These are phyloP conservation scores for Vollenhovia emeryi DNA, from an alignment of 1,140 invertebrate species.

Conservation along the genomic window DNA sequence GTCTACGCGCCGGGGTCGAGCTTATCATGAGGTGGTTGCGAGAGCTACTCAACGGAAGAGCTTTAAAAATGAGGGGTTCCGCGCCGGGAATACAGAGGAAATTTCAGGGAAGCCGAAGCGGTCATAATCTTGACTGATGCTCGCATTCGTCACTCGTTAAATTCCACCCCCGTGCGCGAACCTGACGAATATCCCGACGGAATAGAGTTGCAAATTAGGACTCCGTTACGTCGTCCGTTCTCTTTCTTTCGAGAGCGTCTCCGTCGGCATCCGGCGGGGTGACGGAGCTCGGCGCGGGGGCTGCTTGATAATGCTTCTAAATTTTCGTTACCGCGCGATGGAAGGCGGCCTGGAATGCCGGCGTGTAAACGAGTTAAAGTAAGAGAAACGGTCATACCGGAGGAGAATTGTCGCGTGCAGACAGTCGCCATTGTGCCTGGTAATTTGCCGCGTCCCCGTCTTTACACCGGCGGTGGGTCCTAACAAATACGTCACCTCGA, in stretches of 20 bases:
- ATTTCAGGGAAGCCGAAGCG: constrained; percentile 19
- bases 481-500: constrained; percentile 44
- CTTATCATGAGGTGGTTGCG: constrained; percentile 9
- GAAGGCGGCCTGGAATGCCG: constrained; percentile 7
- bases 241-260: constrained; percentile 43
- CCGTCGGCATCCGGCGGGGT: background rate
- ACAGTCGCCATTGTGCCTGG: constrained; percentile 47
- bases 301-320: constrained; percentile 70
- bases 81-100: background rate
- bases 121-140: constrained; percentile 65
- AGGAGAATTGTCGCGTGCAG: constrained; percentile 58
- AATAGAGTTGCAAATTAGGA: constrained; percentile 69
- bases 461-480: constrained; percentile 20
- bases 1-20: background rate
- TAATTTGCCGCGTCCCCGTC: constrained; percentile 63
- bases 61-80: constrained; percentile 48
- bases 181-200: constrained; percentile 42
- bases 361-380: constrained; percentile 70
- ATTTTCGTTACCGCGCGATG: constrained; percentile 69
- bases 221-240: constrained; percentile 62
- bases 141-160: constrained; percentile 68
- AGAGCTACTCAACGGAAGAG: constrained; percentile 31
- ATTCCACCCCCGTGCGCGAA: constrained; percentile 29
- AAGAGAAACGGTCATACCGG: constrained; percentile 69
- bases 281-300: background rate